Conservation (phyloP, 2,113 vertebrate genomes). For the Synodontis membranacea region DNA sequence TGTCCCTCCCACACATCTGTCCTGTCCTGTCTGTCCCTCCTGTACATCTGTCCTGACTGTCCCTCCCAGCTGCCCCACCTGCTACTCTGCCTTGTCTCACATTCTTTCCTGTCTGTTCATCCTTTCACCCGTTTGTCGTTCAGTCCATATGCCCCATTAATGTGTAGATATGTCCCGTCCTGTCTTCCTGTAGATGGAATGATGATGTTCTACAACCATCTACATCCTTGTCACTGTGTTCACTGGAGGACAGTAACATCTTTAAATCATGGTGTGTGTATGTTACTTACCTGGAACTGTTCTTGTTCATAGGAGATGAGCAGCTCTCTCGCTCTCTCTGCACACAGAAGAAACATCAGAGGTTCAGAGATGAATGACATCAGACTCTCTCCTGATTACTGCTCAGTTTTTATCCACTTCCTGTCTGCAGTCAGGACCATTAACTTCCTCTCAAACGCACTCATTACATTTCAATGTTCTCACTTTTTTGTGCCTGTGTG, state of each 20-base stretch:
- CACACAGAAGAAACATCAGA: not conserved
- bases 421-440: not conserved
- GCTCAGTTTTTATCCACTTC: not conserved
- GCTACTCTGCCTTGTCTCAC: no score
- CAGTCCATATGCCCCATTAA: no score
- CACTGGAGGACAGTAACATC: not conserved
- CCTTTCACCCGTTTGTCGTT: no score
- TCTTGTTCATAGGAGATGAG: conserved; percentile 85
- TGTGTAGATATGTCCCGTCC: no score
- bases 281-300: conserved; percentile 78
- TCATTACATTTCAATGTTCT: no score
- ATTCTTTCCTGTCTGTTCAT: no score
- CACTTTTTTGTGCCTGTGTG: not conserved
- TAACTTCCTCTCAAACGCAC: not conserved
- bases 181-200: no score
- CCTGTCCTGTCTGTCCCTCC: not conserved
- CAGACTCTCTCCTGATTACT: not conserved
- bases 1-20: not conserved
- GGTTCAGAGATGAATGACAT: not conserved
- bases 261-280: conserved; percentile 2
- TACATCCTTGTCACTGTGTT: not conserved
- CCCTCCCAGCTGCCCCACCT: no score
- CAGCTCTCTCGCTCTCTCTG: conserved; percentile 79
- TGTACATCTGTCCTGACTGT: no score
- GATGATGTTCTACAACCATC: no score